Evolutionary conservation across 2,113 vertebrate genomes (phyloP), one percentile per base, ranked within the genome.

Genomic region (Connochaetes taurinus): DNA sequence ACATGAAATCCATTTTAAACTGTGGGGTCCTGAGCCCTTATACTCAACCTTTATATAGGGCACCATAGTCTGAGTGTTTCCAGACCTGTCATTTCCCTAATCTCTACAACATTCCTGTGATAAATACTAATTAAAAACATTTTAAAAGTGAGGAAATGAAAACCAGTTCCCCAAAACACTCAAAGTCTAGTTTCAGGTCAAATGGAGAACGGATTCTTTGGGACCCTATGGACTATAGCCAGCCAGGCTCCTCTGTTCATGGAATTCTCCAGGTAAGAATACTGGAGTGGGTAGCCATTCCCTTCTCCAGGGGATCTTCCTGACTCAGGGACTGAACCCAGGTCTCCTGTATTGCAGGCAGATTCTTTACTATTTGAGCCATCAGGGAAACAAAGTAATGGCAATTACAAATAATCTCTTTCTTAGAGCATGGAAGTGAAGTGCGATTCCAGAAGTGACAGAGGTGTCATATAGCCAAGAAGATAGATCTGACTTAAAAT

Each of bases 131-230:
- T 25, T 50, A 64, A 25, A 55, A 83, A 53, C 53, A 31, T 74
- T 82, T 12, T 25, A 27, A 27, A 91, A 86, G 25, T 55, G 40
- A 95, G 31, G 25, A 71, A 87, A 93, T 89, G 40, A 71, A 67
- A 95, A 74, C n/a, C 57, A 82, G 55, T 50, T 76, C 76, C 47
- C 45, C 50, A 17, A 83, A 91, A 74, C 3, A 82, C 10, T 86
- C 67, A 40, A 71, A 71, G n/a, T 55, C 4, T 91, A 95, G 19
- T 62, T 83, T 87, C 31, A 87, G 43, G 31, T 53, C 12, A 91
- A 14, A 53, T 33, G 15, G 52, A 85, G 15, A 78, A 27, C 7
- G 1, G 17, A 71, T 9, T 36, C 64, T 71, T 36, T 36, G 64
- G 19, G n/a, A 71, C 9, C 9, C n/a, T 17, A 21, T 11, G 17